Evolutionary conservation across 1,140 invertebrate species (phyloP).

Genomic region (Drosophila sturtevanti): DNA sequence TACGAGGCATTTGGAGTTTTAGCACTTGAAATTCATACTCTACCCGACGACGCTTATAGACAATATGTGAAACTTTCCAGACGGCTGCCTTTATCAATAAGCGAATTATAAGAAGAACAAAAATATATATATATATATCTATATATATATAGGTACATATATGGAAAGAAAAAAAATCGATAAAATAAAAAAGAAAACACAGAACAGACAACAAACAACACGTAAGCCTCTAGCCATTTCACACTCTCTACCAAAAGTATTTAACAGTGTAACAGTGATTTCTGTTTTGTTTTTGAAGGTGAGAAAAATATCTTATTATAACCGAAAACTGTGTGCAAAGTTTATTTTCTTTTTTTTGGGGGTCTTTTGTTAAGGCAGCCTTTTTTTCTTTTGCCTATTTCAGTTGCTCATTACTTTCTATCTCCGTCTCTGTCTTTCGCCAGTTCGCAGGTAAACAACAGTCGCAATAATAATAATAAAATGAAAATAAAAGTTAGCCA

Average conservation of each 20-base stretch:
- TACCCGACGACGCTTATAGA: conserved; percentile 52
- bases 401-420: conserved; percentile 13
- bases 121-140: background rate
- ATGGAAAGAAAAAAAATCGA: conserved; percentile 45
- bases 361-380: conserved; percentile 21
- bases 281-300: conserved; percentile 3
- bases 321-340: conserved; percentile 44
- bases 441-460: conserved; percentile 14
- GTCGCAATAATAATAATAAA: conserved; percentile 42
- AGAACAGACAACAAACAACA: conserved; percentile 25
- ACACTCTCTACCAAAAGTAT: conserved; percentile 35
- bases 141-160: too few relatives aligned
- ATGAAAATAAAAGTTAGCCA: conserved; percentile 40
- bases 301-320: conserved; percentile 27
- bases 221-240: conserved; percentile 43
- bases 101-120: conserved; percentile 28
- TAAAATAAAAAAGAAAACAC: conserved; percentile 31
- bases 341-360: conserved; percentile 13
- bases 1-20: conserved; percentile 17
- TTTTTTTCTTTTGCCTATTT: conserved; percentile 33
- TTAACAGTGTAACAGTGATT: conserved; percentile 45
- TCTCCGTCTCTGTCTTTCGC: background rate
- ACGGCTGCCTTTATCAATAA: conserved; percentile 36
- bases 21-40: conserved; percentile 60
- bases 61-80: conserved; percentile 59